These are phyloP conservation scores for Bujurquina vittata DNA, from an alignment of 2,113 vertebrate genomes.

Conservation along the genomic window DNA sequence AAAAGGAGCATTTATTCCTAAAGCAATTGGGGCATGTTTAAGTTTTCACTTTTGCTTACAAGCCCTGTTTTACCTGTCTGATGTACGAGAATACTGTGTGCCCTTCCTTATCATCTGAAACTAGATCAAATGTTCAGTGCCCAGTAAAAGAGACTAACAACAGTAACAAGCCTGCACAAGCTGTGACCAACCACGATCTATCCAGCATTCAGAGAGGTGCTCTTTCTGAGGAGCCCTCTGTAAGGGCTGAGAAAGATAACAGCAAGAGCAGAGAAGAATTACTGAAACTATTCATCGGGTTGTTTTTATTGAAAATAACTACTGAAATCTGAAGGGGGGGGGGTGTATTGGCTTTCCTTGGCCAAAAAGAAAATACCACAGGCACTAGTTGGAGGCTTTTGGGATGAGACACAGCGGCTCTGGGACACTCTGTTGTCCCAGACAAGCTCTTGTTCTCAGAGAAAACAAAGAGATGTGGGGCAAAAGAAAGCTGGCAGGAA, in stretches of 20 bases:
- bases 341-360: not conserved
- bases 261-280: not conserved
- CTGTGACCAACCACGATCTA: not conserved
- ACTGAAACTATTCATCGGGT: not conserved
- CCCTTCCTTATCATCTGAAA: not conserved
- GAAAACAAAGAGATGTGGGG: conserved; percentile 32
- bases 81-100: not conserved
- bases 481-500: conserved; percentile 39
- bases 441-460: conserved; percentile 19
- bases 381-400: conserved; percentile 23
- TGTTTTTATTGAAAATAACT: not conserved
- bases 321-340: not conserved
- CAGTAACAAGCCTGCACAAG: not conserved
- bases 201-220: not conserved
- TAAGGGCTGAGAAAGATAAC: not conserved
- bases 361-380: not conserved
- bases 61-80: not conserved
- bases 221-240: not conserved
- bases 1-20: not conserved
- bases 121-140: not conserved
- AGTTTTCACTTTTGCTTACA: not conserved
- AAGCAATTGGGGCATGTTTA: not conserved
- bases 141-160: not conserved
- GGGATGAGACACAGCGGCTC: conserved; percentile 11
- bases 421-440: conserved; percentile 28